Conservation (phyloP, 23 tunicate species). For the Styela clava region DNA sequence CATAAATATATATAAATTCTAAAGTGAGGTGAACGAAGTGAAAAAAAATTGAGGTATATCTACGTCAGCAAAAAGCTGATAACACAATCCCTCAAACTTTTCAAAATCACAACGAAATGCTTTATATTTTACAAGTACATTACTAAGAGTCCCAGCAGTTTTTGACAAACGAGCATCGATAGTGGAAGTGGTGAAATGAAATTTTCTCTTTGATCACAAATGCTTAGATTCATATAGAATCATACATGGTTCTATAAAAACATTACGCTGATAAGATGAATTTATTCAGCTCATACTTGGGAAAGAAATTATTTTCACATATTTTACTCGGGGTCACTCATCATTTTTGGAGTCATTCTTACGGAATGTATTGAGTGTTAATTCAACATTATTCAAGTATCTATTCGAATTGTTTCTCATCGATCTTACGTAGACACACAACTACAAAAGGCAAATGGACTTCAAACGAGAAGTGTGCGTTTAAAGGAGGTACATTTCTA, state of each 20-base stretch:
- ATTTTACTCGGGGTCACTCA: no score
- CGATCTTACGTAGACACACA: background rate
- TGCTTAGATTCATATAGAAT: no score
- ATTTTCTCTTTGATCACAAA: background rate
- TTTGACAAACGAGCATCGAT: background rate
- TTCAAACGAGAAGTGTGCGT: background rate
- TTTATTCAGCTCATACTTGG: no score
- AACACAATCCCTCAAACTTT: background rate
- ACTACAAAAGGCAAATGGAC: background rate
- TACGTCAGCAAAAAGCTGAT: background rate
- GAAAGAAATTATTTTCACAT: no score
- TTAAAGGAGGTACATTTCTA: no score
- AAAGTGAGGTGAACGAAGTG: no score
- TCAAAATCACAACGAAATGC: background rate
- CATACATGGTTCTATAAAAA: no score
- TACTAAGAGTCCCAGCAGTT: background rate
- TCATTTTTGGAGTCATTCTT: background rate
- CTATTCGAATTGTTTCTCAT: background rate
- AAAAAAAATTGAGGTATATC: background rate
- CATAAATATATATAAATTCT: no score
- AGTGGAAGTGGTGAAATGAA: background rate
- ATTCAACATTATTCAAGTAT: background rate
- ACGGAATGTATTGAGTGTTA: background rate
- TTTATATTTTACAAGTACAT: background rate
- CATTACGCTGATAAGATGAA: no score